Evolutionary conservation across 2,113 vertebrate genomes (phyloP), one percentile per base, ranked within the genome.

Genomic region (Synchiropus splendidus): DNA sequence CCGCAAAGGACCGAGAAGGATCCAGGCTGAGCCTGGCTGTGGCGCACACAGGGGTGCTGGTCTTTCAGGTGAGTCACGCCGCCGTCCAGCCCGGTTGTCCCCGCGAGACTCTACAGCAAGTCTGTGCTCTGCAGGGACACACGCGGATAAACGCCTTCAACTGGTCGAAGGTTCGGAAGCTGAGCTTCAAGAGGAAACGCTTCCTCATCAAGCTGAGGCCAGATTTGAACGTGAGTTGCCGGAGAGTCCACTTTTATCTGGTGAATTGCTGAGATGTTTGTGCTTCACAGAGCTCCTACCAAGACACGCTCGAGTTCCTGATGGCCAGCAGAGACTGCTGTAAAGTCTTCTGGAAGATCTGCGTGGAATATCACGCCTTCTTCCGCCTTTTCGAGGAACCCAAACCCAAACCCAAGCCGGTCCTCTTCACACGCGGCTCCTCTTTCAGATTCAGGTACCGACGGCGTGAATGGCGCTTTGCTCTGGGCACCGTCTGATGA

Each of bases 271-370:
- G n/a, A n/a, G n/a, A n/a, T n/a, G n/a, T n/a, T n/a, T n/a, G 11
- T 51, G 13, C 18, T 31, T 1, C 1, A 31, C 69, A 96, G 88
- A 96, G 90, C 68, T 88, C 89, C 0, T 92, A 87, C 83, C 92
- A 96, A 75, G 94, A 97, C 67, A 97, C 91, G 2, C 74, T 97
- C 80, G 94, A 99, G 80, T 98, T 99, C 64, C 75, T 94, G 42
- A 98, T 99, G 94, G 86, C 80, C 60, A 97, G 89, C 75, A 88
- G 94, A 50, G 92, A 99, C 74, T 92, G 91, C 70, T 98, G 96
- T 81, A 99, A 99, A 77, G 84, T 91, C 48, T 98, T 99, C 79
- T 99, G 96, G 96, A 98, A 99, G 82, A 94, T 95, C 77, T 96
- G 92, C 56, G 92, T 98, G 12, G 96, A 99, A 42, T 90, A 96